Evolutionary conservation across 2,888 invertebrate genomes (phyloP), one percentile per base, ranked within the genome.

Genomic region (Drosophila subquinaria): DNA sequence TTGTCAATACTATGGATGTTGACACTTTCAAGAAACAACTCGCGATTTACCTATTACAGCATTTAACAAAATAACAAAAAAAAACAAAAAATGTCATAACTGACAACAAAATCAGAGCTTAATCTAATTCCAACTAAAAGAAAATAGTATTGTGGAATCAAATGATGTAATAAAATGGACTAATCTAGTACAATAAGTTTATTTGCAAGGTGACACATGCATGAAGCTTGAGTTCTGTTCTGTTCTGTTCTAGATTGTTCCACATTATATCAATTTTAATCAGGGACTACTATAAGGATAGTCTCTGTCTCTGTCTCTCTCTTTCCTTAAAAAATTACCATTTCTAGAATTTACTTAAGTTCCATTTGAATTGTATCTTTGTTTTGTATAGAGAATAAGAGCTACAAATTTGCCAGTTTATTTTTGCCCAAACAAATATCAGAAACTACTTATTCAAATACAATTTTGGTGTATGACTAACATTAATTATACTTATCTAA

Each of bases 381-480:
- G 43, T 10, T 20, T 3, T 17, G 27, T 33, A 11, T 33, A 3
- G 23, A 47, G 23, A 50, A 50, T 30, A 10, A 33, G 17, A 33
- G 15, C 8, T 13, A 13, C 13, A 51, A 33, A 50, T 50, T 11
- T 23, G n/a, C 6, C 3, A 30, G 30, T 8, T 17, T 51, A 11
- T 13, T 11, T 11, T 9, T 17, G 11, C 15, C 35, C 51, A 51
- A 52, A 42, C 30, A 55, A 56, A 11, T 35, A 56, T 45, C 35
- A 15, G 27, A 10, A 59, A 45, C 36, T 59, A 17, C 17, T 17
- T 17, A 48, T 47, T 47, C 47, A 59, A 48, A 59, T 59, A 57
- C 33, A 30, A 27, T 51, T 51, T 51, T 42, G n/a, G 30, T 51
- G 48, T 61, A 62, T 62, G 52, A 62, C 52, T 62, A 62, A 62